Evolutionary conservation across 92 coral and sea anemone genomes (phyloP).

Genomic region (Palythoa heliodiscus): DNA sequence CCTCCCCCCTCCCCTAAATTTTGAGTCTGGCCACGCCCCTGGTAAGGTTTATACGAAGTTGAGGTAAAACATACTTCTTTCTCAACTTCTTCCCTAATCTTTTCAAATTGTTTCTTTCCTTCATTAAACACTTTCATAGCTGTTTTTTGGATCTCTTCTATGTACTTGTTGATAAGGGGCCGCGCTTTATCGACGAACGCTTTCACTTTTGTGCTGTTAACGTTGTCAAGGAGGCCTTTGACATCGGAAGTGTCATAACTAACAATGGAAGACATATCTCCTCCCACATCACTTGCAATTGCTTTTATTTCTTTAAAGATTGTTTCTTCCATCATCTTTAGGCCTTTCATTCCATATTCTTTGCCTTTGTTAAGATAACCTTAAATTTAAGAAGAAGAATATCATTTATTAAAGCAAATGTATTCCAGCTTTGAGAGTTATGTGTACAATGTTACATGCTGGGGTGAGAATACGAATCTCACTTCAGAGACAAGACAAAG

Average conservation of each 20-base stretch:
- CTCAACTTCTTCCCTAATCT: conserved; percentile 77
- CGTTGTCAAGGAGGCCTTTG: conserved; percentile 89
- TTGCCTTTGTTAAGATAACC: conserved; percentile 72
- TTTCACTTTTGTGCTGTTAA: conserved; percentile 80
- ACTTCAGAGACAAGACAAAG: too few species aligned
- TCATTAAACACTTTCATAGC: conserved; percentile 73
- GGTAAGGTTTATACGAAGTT: too few species aligned
- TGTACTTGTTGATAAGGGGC: conserved; percentile 84
- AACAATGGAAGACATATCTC: conserved; percentile 77
- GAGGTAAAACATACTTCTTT: conserved; percentile 65
- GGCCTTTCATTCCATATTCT: conserved; percentile 68
- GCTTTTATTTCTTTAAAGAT: conserved; percentile 74
- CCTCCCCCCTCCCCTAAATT: too few species aligned
- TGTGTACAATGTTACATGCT: too few species aligned
- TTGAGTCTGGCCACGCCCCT: too few species aligned
- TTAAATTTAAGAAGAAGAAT: background rate
- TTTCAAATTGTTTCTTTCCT: conserved; percentile 77
- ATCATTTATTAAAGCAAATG: too few species aligned
- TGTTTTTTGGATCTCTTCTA: conserved; percentile 65
- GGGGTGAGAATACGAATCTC: too few species aligned
- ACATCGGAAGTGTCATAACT: conserved; percentile 83
- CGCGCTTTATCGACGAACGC: conserved; percentile 84
- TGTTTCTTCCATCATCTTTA: conserved; percentile 77
- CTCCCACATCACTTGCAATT: conserved; percentile 74
- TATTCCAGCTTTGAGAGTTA: too few species aligned